Percentiles rank a stretch among this genome's conserved stretches.
Evolutionary conservation across 2,888 invertebrate genomes (phyloP).

Genomic region (Campoplex nolae): DNA sequence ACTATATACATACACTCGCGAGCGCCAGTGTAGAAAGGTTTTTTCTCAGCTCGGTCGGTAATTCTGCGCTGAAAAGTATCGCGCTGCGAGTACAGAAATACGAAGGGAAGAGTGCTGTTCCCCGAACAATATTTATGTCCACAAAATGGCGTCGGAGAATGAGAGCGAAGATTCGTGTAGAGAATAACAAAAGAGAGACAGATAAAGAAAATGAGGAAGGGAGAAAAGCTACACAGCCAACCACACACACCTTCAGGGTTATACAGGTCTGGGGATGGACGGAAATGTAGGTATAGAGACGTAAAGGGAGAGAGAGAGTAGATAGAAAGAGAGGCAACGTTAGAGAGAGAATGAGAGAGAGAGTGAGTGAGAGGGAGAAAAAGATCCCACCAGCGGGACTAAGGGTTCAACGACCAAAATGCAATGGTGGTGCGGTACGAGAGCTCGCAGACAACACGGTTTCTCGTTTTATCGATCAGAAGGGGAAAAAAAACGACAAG

Average conservation of each 20-base stretch:
- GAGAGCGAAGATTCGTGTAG: conserved; percentile 1
- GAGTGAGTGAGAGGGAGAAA: conserved; percentile 9
- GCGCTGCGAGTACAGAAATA: neutral
- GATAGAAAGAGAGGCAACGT: neutral
- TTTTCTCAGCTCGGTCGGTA: conserved; percentile 1
- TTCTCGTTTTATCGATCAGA: conserved; percentile 70
- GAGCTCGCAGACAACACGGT: conserved; percentile 37
- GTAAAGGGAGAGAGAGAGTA: neutral
- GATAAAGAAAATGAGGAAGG: conserved; percentile 2
- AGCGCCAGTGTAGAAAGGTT: neutral
- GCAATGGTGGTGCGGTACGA: conserved; percentile 68
- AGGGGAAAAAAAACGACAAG: conserved; percentile 32
- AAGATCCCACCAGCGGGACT: conserved; percentile 22
- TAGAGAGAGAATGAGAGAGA: neutral
- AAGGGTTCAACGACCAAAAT: conserved; percentile 80
- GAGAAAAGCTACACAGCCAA: conserved; percentile 10
- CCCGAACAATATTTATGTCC: conserved; percentile 23
- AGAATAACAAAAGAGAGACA: neutral
- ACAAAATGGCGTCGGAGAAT: conserved; percentile 17
- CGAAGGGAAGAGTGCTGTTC: conserved; percentile 8
- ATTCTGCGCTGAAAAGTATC: neutral
- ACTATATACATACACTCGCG: neutral
- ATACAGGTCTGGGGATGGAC: conserved; percentile 1
- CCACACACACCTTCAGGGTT: neutral
- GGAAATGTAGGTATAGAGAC: neutral